Base-by-base conservation (phyloP, 2,888 invertebrate species). In the Temnothorax unifasciatus region DNA sequence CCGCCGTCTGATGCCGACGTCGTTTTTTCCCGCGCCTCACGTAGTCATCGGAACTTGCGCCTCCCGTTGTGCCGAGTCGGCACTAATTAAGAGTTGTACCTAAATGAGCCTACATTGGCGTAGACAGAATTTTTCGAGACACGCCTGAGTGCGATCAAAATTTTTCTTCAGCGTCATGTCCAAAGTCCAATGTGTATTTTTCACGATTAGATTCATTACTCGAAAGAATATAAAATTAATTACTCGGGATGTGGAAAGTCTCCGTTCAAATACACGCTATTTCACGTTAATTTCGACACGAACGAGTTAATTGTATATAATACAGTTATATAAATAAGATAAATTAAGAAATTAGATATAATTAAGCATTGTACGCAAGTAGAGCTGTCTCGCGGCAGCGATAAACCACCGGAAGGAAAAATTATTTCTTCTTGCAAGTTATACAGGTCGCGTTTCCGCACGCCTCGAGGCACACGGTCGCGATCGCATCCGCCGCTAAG, bases 401-500 rank as follows among this genome's bases (percentile, higher is more conserved):
- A 44, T 44, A 47, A 47, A 44, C 15, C 44, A 41, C 15, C 47
- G 25, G 47, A 47, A 50, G 41, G 66, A 68, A 68, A 68, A 68
- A 68, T 68, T 4, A 18, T 25, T 18, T 68, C 66, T 76, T 54
- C 18, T 57, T 57, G 18, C 44, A 11, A 57, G 57, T 69, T 69
- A 21, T 47, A 59, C 29, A 29, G 29, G 59, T 25, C 59, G 71
- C 73, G 13, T 71, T 71, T 81, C 79, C 71, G 71, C 79, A 25
- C 59, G 71, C 41, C n/a, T 57, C 29, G 52, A 21, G n/a, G 77
- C 59, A 34, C 44, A 71, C 44, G 34, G 44, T 79, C 79, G 69
- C 79, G 71, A 79, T 79, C 71, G 34, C 79, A 69, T 79, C 69
- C 69, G 47, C 79, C 71, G 83, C 79, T 69, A 83, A 77, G 41